Evolutionary conservation across 2,888 invertebrate genomes (phyloP).

Genomic region (Galeopsomyia nigrocyanea): DNA sequence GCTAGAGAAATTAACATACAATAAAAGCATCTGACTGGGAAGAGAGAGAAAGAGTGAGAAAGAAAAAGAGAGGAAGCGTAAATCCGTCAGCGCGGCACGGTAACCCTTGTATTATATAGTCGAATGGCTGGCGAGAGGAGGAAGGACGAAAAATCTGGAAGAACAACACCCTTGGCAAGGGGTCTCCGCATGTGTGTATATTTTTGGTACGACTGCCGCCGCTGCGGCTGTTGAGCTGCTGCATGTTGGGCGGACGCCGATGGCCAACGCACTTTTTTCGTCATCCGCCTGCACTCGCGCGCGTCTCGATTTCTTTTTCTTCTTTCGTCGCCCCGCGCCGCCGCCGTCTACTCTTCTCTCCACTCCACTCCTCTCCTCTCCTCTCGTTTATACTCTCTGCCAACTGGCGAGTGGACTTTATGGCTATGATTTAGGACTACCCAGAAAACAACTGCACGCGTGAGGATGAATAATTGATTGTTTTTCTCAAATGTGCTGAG

Average conservation of each 20-base stretch:
- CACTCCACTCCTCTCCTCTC: slow-evolving; percentile 1
- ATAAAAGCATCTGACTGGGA: not conserved
- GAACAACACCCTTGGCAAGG: slow-evolving; percentile 66
- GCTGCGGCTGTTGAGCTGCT: slow-evolving; percentile 51
- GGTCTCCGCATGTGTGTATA: slow-evolving; percentile 54
- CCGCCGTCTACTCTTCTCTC: slow-evolving; percentile 9
- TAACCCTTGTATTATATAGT: slow-evolving; percentile 57
- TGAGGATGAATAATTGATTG: slow-evolving; percentile 41
- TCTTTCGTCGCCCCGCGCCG: not conserved
- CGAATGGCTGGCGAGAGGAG: slow-evolving; percentile 6
- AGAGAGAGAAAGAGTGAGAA: not conserved
- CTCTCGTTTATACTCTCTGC: slow-evolving; percentile 30
- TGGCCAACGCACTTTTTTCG: slow-evolving; percentile 57
- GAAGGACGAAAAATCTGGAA: slow-evolving; percentile 56
- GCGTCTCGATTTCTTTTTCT: not conserved
- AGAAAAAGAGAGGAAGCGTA: slow-evolving; percentile 33
- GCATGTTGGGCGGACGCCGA: slow-evolving; percentile 54
- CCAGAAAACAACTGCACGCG: slow-evolving; percentile 37
- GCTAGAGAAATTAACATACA: no score
- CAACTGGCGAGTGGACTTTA: slow-evolving; percentile 42
- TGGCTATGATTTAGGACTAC: slow-evolving; percentile 47
- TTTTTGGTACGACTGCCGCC: slow-evolving; percentile 40
- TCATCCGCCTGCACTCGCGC: slow-evolving; percentile 45
- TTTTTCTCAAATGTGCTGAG: no score
- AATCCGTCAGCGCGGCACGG: slow-evolving; percentile 31